A percentile compares a stretch with the other conserved stretches of the same genome.
phyloP scores from a whole-genome alignment of 1,140 invertebrate genomes.

The Aphelinus atriplicis region DNA sequence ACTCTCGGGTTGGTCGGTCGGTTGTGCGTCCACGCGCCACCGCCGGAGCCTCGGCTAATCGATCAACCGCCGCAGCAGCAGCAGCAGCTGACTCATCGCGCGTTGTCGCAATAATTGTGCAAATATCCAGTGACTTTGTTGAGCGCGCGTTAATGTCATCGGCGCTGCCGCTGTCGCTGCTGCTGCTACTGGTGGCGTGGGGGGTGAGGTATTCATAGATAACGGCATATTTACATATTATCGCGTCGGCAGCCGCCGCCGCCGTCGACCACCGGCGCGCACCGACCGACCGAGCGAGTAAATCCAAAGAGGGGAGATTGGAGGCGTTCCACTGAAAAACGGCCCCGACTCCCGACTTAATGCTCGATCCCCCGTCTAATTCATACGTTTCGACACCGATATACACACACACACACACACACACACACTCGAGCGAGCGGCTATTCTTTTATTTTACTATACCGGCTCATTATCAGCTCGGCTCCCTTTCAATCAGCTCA shows the following conservation, averaged over 20 bases:
- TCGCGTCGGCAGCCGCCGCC: constrained; percentile 45
- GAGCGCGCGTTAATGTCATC: constrained; percentile 32
- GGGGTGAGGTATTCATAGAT: constrained; percentile 52
- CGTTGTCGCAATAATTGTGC: constrained; percentile 22
- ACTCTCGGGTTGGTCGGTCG: background rate
- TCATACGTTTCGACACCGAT: too few species aligned
- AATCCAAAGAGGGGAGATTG: constrained; percentile 23
- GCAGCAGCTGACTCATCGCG: constrained; percentile 8
- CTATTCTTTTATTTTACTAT: too few species aligned
- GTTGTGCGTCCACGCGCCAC: background rate
- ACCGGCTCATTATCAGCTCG: too few species aligned
- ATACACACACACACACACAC: too few species aligned
- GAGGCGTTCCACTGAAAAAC: constrained; percentile 23
- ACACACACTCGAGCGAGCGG: too few species aligned
- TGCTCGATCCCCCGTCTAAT: too few species aligned
- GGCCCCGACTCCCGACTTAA: too few species aligned
- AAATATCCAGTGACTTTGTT: constrained; percentile 36
- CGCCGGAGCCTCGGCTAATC: background rate
- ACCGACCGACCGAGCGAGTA: background rate
- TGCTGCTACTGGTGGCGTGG: constrained; percentile 27
- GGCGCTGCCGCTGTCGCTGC: background rate
- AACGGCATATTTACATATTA: constrained; percentile 67
- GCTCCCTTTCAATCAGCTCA: too few species aligned
- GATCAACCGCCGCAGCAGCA: too few species aligned
- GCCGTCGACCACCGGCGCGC: background rate